Conservation (phyloP, 2,888 invertebrate genomes). For the Melipona bicolor region DNA sequence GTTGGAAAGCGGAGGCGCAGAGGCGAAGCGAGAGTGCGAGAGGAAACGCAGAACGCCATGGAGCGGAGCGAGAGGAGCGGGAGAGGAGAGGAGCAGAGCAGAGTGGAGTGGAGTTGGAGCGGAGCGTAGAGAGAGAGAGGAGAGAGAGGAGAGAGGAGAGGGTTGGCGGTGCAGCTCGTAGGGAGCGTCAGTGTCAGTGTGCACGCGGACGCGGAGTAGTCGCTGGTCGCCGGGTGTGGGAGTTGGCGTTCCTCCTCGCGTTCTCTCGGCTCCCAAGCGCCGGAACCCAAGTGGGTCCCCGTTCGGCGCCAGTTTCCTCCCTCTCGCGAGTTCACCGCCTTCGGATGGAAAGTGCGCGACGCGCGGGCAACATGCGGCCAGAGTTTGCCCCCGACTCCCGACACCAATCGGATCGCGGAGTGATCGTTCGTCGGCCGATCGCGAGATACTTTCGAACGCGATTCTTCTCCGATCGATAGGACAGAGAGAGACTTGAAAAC, state of each 20-base stretch:
- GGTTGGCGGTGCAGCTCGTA: constrained; percentile 67
- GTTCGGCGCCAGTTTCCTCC: constrained; percentile 40
- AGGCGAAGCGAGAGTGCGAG: not conserved
- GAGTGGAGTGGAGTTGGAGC: not conserved
- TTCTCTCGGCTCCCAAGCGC: not conserved
- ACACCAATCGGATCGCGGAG: not conserved
- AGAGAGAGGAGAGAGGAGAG: constrained; percentile 38
- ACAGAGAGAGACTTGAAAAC: not conserved
- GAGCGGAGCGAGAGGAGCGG: not conserved
- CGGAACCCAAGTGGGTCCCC: not conserved
- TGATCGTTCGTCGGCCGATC: not conserved
- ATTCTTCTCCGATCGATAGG: constrained; percentile 13
- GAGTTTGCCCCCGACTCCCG: no score
- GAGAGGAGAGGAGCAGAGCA: constrained; percentile 27
- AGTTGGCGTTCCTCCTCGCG: constrained; percentile 24
- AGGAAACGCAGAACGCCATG: constrained; percentile 35
- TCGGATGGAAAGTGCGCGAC: not conserved
- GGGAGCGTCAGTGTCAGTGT: constrained; percentile 76
- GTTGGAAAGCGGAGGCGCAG: no score
- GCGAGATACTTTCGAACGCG: constrained; percentile 20
- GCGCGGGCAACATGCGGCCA: no score
- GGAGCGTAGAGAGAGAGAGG: constrained; percentile 14
- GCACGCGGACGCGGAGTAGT: constrained; percentile 76
- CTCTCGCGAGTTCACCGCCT: no score
- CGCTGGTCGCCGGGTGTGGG: constrained; percentile 29